Percentiles rank a stretch among this genome's conserved stretches.
Conservation (phyloP, 2,113 vertebrate genomes). For the Pycnonotus jocosus region DNA sequence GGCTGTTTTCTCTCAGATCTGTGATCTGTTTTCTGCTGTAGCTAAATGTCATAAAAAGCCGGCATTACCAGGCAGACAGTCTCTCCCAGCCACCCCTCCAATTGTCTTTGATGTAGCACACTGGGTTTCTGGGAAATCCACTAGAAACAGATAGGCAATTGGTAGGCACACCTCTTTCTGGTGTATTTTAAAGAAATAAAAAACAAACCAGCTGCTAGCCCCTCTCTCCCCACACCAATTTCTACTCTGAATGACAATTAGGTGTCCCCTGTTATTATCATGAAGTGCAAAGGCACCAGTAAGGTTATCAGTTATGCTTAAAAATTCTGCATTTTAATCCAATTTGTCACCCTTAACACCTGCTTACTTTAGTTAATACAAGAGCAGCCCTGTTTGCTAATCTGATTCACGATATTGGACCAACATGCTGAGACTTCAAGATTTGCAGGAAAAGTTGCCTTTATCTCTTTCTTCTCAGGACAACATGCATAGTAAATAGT, state of each 20-base stretch:
- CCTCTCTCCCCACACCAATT: not conserved
- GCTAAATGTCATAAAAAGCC: conserved; percentile 6
- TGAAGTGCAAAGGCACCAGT: not conserved
- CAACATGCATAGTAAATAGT: not conserved
- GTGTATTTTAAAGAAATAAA: not conserved
- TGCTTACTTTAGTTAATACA: not conserved
- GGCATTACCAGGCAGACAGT: not conserved
- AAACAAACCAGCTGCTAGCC: not conserved
- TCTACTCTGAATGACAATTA: not conserved
- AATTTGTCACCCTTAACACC: not conserved
- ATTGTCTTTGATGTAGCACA: not conserved
- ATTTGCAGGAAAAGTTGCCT: not conserved
- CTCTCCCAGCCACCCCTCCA: not conserved
- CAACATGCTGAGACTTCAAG: not conserved
- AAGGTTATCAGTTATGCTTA: not conserved
- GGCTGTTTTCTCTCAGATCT: conserved; percentile 32
- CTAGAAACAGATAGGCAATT: not conserved
- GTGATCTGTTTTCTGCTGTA: conserved; percentile 23
- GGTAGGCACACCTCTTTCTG: not conserved
- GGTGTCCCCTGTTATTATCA: not conserved
- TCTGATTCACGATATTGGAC: not conserved
- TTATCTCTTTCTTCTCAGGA: not conserved
- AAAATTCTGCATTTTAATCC: conserved; percentile 23
- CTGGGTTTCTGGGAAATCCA: not conserved
- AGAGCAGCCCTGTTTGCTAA: not conserved